Evolutionary conservation across 2,888 invertebrate species (phyloP).

Genomic region (Marronus borbonicus): DNA sequence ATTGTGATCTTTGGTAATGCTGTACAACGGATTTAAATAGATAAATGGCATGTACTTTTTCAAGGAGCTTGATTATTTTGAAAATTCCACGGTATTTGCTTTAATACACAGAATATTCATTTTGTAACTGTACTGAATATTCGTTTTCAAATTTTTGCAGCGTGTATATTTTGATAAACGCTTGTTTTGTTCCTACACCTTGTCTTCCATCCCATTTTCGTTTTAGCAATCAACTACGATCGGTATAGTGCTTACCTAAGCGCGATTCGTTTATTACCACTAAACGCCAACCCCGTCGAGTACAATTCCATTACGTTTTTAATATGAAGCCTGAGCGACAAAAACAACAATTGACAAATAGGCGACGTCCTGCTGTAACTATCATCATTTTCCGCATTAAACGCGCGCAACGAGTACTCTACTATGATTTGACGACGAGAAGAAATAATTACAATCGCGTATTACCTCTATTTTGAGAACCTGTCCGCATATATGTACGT

Average conservation of each 20-base stretch:
- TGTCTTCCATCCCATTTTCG: background rate
- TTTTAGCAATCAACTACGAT: background rate
- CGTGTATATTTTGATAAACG: too few relatives aligned
- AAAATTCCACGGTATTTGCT: too few relatives aligned
- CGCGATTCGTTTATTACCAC: constrained; percentile 21
- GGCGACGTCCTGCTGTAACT: constrained; percentile 13
- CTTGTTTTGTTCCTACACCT: too few relatives aligned
- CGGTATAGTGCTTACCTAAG: background rate
- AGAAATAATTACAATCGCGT: constrained; percentile 6
- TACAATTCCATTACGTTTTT: constrained; percentile 25
- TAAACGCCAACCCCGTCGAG: constrained; percentile 5
- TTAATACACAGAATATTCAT: too few relatives aligned
- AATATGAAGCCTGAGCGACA: background rate
- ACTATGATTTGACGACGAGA: constrained; percentile 5
- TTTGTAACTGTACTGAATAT: background rate
- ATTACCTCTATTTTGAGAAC: constrained; percentile 1
- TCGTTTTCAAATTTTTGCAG: background rate
- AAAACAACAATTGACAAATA: constrained; percentile 23
- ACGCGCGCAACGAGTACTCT: constrained; percentile 5
- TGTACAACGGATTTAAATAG: too few relatives aligned
- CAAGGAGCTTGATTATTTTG: too few relatives aligned
- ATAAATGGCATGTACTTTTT: too few relatives aligned
- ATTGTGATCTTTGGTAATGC: too few relatives aligned
- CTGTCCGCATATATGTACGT: background rate
- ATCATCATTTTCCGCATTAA: constrained; percentile 25